Conservation (phyloP, 1,140 invertebrate species). For the Macrocentrus cingulum region DNA sequence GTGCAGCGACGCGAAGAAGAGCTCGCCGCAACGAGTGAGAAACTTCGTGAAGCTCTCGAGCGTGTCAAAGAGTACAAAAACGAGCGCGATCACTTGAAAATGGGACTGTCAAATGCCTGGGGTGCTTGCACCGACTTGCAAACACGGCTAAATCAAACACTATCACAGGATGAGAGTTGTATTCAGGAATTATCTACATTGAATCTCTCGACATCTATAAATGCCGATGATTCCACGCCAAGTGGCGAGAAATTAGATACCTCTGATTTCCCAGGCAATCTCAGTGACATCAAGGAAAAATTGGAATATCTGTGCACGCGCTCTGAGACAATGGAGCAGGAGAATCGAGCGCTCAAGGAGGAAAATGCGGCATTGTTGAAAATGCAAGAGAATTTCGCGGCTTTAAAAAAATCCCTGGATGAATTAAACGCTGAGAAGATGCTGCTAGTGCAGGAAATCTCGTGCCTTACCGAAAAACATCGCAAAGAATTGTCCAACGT, state of each 20-base stretch:
- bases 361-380: slow-evolving; percentile 32
- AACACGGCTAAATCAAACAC: slow-evolving; percentile 60
- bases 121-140: slow-evolving; percentile 66
- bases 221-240: slow-evolving; percentile 17
- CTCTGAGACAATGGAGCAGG: slow-evolving; percentile 35
- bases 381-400: slow-evolving; percentile 32
- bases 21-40: slow-evolving; percentile 60
- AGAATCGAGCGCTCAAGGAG: slow-evolving; percentile 33
- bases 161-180: slow-evolving; percentile 56
- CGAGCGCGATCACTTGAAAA: slow-evolving; percentile 63
- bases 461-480: slow-evolving; percentile 35
- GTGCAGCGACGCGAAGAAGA: slow-evolving; percentile 50
- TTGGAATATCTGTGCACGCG: slow-evolving; percentile 28
- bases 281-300: slow-evolving; percentile 34
- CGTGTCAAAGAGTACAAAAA: slow-evolving; percentile 63
- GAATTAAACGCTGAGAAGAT: slow-evolving; percentile 29
- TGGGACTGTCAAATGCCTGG: slow-evolving; percentile 63
- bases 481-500: slow-evolving; percentile 48
- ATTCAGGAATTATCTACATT: slow-evolving; percentile 41
- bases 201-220: slow-evolving; percentile 1
- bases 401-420: slow-evolving; percentile 23
- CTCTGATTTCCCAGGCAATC: too few species aligned
- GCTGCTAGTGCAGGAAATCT: slow-evolving; percentile 29
- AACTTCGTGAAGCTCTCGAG: slow-evolving; percentile 65
- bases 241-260: too few species aligned